Evolutionary conservation across 2,797 vertebrate genomes (phyloP), one percentile per base, ranked within the genome.

Genomic region (Phataginus tricuspis): DNA sequence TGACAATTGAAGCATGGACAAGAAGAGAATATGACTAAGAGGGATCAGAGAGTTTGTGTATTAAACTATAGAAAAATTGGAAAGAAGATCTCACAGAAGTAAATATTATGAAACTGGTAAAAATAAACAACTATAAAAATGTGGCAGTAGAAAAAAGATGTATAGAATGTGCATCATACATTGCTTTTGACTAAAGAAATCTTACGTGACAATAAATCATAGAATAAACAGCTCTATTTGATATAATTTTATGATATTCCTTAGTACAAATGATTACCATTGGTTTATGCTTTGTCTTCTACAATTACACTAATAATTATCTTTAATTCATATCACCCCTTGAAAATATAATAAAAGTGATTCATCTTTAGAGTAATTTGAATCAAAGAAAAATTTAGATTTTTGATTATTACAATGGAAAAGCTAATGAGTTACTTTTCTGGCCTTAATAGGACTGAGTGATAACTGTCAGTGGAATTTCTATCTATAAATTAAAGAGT

Each of bases 401-500:
- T 97, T 86, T 97, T 86, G 8, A 95, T 97, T 95, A 63, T 37
- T 96, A 68, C 19, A 78, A n/a, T 66, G 74, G 98, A 96, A 89
- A 97, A 94, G 83, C 55, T 16, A 88, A 64, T 96, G 91, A 98
- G 87, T 96, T 97, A 96, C 37, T 93, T 83, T 63, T 90, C 19
- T 95, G 84, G 90, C 68, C 86, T 63, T 95, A 90, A 39, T 21
- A 97, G 86, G 95, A 94, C 93, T 96, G 82, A 98, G 97, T 92
- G 96, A 97, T 97, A 95, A 94, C 88, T 95, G 66, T 64, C 75
- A 97, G 95, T 95, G 86, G 55, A 27, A 97, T 95, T 84, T 90
- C n/a, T 69, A 92, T 31, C 59, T 90, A 97, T 97, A 98, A 98
- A 98, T 98, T 97, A 97, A 97, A 97, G 42, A 96, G 55, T 37